These are phyloP conservation scores for Dicyrtoma fusca DNA, from an alignment of 2,888 invertebrate species.

Conservation along the genomic window DNA sequence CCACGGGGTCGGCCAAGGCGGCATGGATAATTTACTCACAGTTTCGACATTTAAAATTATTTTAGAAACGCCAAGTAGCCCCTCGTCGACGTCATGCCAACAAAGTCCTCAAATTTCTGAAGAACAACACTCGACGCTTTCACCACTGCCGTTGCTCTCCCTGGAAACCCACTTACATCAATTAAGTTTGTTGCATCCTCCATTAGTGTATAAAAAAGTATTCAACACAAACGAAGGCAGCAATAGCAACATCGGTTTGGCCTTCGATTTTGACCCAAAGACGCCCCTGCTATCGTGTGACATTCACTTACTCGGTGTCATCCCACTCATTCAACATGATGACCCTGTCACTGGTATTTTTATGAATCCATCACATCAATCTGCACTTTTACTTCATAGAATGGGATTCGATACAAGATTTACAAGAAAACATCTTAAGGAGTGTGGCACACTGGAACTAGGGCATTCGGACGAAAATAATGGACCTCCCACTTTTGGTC, in stretches of 20 bases:
- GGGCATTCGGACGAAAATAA: neutral
- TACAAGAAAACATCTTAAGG: neutral
- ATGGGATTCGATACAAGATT: neutral
- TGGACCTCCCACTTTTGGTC: neutral
- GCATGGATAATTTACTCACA: constrained; percentile 86
- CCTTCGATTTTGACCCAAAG: too few species aligned
- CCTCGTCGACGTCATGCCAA: too few species aligned
- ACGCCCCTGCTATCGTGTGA: neutral
- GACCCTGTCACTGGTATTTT: neutral
- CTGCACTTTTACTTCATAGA: neutral
- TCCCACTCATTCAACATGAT: too few species aligned
- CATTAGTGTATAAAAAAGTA: neutral
- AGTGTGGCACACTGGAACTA: too few species aligned
- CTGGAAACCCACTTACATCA: too few species aligned
- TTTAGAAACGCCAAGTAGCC: constrained; percentile 69
- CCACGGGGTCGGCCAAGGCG: constrained; percentile 87
- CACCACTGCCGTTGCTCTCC: too few species aligned
- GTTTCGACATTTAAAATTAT: constrained; percentile 78
- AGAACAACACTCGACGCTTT: neutral
- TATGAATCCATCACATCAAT: neutral
- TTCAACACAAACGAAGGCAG: too few species aligned
- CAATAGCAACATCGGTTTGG: too few species aligned
- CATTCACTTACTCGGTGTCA: neutral
- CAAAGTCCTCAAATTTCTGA: too few species aligned
- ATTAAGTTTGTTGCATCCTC: neutral